Base-by-base conservation (phyloP, 2,888 invertebrate genomes). In the Tridacna gigas region DNA sequence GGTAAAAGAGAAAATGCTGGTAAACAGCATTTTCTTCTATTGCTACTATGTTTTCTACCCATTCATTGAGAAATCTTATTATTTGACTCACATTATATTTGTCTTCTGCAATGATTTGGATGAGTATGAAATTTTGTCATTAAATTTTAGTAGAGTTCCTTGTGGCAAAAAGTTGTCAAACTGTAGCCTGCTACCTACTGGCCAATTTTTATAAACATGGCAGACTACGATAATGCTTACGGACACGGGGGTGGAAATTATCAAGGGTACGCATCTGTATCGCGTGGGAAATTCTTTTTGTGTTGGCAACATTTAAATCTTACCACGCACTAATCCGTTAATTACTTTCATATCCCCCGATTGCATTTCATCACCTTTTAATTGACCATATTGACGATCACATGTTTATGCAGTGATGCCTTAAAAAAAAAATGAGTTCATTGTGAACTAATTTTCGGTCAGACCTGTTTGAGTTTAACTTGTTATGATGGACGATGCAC, bases 181-280 rank as follows among this genome's bases (percentile, higher is more conserved):
- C 11, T 28, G 69, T 28, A 61, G 37, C 80, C 77, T 37, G 37
- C 37, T 37, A 37, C 78, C 76, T 79, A 79, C 79, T 75, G 79
- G 82, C 82, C 82, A 76, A 79, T 61, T 75, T 83, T 79, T 74
- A 77, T 45, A 67, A 86, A 84, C 78, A 91, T 91, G 91, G 91
- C 91, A 87, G 91, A 91, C 83, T 91, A 80, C 81, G 86, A 88
- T 66, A 77, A 90, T 79, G 80, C 89, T 83, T 88, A 89, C 67
- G 90, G 90, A 79, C 90, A 84, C 79, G 86, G 79, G 60, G 86
- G 88, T 69, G 88, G 88, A 74, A 82, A 86, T 80, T 85, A 60
- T 51, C 51, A 51, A 51, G 71, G 71, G 71, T 71, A 71, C 12
- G 51, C 71, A 25, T 9, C 15, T 15, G 26, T 12, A 0, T 71